Conservation (phyloP, 2,888 invertebrate genomes). For the Cremastinae sp. region DNA sequence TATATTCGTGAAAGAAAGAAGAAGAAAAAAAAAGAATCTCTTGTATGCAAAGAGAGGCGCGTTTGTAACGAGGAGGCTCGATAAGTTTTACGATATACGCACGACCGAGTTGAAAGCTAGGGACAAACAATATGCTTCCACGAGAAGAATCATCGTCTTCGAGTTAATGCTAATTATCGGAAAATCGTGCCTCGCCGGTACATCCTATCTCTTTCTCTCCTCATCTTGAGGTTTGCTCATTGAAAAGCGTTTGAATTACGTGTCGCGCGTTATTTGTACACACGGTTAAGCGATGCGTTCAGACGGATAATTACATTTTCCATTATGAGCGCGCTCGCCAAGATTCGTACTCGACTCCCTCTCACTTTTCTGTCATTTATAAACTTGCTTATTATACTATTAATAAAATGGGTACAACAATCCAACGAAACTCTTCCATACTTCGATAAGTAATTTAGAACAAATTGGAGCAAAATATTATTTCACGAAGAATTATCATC, state of each 20-base stretch:
- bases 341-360: conserved; percentile 49
- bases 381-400: neutral
- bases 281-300: conserved; percentile 71
- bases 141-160: conserved; percentile 49
- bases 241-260: conserved; percentile 77
- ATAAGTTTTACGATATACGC: conserved; percentile 53
- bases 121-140: conserved; percentile 55
- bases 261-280: conserved; percentile 55
- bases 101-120: conserved; percentile 55
- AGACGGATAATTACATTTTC: conserved; percentile 74
- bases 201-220: conserved; percentile 7
- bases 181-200: conserved; percentile 66
- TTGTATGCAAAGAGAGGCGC: conserved; percentile 3
- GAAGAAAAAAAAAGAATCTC: conserved; percentile 13
- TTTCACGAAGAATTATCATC: too few species aligned
- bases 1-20: neutral
- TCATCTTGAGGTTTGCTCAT: conserved; percentile 64
- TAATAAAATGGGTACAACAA: neutral
- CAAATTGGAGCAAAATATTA: too few species aligned
- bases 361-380: conserved; percentile 46
- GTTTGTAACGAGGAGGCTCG: conserved; percentile 35
- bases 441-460: conserved; percentile 31
- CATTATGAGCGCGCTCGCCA: conserved; percentile 41
- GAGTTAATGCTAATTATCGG: conserved; percentile 71
- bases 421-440: neutral